Evolutionary conservation across 2,888 invertebrate species (phyloP), one percentile per base, ranked within the genome.

Genomic region (Eristalis arbustorum): DNA sequence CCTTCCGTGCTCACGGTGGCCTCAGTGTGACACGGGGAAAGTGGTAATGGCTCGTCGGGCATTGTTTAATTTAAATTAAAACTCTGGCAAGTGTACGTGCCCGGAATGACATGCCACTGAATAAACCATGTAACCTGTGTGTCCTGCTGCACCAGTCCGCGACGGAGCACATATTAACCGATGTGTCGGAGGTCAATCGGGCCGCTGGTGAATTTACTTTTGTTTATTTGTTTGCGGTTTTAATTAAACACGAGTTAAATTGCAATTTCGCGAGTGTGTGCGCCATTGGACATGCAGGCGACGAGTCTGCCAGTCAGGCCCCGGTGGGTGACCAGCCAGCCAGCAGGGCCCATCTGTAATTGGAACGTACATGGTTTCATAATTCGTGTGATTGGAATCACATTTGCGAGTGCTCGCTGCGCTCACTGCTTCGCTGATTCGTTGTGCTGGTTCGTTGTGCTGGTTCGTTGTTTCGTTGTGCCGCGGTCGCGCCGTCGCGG

Each of bases 141-240:
- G 68, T 49, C 25, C 28, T 71, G 71, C 31, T 56, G 40, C 37
- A 37, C 25, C 72, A 66, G 25, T 76, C 66, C 56, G 66, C 56
- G 57, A 72, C 57, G 57, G 68, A 37, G 42, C 57, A 63, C 76
- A 81, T 42, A 85, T 73, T 77, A 69, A 77, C 73, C 77, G 66
- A 71, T 31, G 77, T 82, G 85, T 82, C 57, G 74, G 77, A 78
- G 81, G 85, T 82, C 85, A 82, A 77, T 85, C 68, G 77, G 56
- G 73, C 61, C 40, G 64, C 28, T 68, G 68, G 68, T 77, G 73
- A 72, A 82, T 63, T 40, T 73, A 74, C 73, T 81, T 81, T 85
- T 85, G 77, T 85, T 85, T 85, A 82, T 81, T 85, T 85, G 84
- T 78, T 85, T 77, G 77, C 69, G 81, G 82, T 85, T 85, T 85